Base-by-base conservation (phyloP, 2,888 invertebrate genomes). In the Eupithecia subumbrata region DNA sequence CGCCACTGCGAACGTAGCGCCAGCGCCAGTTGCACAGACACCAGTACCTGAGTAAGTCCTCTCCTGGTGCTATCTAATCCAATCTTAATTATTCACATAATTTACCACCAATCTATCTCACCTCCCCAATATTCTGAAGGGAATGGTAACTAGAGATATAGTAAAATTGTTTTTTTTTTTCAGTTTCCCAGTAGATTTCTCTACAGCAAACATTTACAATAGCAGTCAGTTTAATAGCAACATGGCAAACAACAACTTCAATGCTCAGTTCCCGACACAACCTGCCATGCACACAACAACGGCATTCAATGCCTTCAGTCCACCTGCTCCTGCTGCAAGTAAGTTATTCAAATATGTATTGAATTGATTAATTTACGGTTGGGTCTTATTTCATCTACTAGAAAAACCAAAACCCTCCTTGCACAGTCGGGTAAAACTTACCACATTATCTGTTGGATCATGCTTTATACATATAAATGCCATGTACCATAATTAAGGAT, bases 161-260 rank as follows among this genome's bases (percentile, higher is more conserved):
- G 30, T 69, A 48, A 18, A 56, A 37, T 66, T 64, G 18, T 37
- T 2, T 78, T 66, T 76, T 77, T 80, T 71, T 93, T 93, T 69
- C 89, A 95, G 95, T 91, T 97, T 97, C 90, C 96, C 96, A 83
- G 97, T 96, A 82, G 96, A 97, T 90, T 97, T 97, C 88, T 96
- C 96, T 81, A 96, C 96, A 78, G 97, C 97, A 78, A 96, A 96
- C 86, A 97, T 97, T 83, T 97, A 97, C 89, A 96, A 96, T 90
- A 95, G 96, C 88, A 95, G 92, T 87, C 95, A 95, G 84, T 89
- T 87, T 82, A 93, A 91, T 81, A 93, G 89, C 79, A 90, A 86
- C 82, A 81, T 82, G 79, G 80, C 90, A 79, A 94, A 91, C 83
- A 93, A 92, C 82, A 91, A 91, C 85, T 88, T 90, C 82, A 76